A percentile compares a stretch with the other conserved stretches of the same genome.
These are phyloP conservation scores for Reinhardtius hippoglossoides DNA, from an alignment of 2,113 vertebrate species.

Conservation along the genomic window DNA sequence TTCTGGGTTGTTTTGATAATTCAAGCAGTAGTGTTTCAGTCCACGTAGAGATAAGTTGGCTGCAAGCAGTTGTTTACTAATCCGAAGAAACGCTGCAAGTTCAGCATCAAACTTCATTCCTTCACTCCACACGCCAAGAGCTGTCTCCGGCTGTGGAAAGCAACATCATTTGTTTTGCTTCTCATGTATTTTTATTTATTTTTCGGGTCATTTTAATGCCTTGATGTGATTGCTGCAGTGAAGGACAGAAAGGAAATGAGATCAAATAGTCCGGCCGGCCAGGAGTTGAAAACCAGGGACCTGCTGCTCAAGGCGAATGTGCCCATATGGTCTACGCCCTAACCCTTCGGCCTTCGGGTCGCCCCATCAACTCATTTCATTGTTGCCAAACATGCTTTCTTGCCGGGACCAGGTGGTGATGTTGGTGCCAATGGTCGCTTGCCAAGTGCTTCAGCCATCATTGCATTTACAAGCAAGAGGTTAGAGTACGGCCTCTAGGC, in stretches of 20 bases:
- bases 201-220: background rate
- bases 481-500: background rate
- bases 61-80: background rate
- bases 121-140: too few species aligned
- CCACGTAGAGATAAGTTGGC: background rate
- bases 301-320: background rate
- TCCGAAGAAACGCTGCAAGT: background rate
- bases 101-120: background rate
- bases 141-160: too few species aligned
- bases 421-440: background rate
- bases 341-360: background rate
- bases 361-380: background rate
- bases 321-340: background rate
- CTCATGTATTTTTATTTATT: background rate
- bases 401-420: background rate
- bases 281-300: background rate
- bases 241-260: background rate
- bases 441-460: background rate
- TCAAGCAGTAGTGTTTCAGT: background rate
- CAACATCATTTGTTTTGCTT: too few species aligned
- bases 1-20: background rate
- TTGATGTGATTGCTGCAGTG: background rate
- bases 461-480: background rate
- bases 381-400: background rate
- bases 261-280: background rate